Percentiles rank a stretch among this genome's conserved stretches.
Conservation (phyloP, 2,888 invertebrate genomes). For the Platycheirus albimanus region DNA sequence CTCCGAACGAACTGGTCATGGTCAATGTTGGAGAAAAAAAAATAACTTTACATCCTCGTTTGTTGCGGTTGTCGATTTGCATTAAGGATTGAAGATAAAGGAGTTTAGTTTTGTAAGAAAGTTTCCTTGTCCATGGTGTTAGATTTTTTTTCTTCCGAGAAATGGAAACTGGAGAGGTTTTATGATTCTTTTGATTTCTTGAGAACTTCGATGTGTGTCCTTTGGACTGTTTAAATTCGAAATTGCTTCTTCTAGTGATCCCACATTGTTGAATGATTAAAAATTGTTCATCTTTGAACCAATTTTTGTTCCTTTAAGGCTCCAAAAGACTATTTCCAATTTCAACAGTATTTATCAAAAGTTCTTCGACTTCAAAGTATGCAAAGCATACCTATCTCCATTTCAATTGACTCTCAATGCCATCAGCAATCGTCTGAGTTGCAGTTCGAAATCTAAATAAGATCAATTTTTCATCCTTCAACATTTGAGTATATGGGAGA, state of each 20-base stretch:
- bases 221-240: not conserved
- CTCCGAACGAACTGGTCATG: slow-evolving; percentile 15
- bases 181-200: not conserved
- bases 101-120: not conserved
- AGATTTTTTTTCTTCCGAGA: not conserved
- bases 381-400: not conserved
- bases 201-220: not conserved
- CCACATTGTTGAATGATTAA: too few species aligned
- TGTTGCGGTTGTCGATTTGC: slow-evolving; percentile 47
- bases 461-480: slow-evolving; percentile 56
- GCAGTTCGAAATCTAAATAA: slow-evolving; percentile 44
- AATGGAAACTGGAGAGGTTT: not conserved
- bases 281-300: too few species aligned
- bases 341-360: not conserved
- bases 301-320: too few species aligned
- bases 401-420: slow-evolving; percentile 44
- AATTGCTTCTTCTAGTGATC: too few species aligned
- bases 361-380: too few species aligned
- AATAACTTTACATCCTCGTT: slow-evolving; percentile 17
- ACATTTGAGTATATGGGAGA: not conserved
- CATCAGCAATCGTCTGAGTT: slow-evolving; percentile 8
- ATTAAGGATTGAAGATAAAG: slow-evolving; percentile 11
- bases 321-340: too few species aligned
- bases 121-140: not conserved
- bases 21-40: slow-evolving; percentile 17